Base-by-base conservation (phyloP, 2,113 vertebrate species). In the Coptodon rendalli region DNA sequence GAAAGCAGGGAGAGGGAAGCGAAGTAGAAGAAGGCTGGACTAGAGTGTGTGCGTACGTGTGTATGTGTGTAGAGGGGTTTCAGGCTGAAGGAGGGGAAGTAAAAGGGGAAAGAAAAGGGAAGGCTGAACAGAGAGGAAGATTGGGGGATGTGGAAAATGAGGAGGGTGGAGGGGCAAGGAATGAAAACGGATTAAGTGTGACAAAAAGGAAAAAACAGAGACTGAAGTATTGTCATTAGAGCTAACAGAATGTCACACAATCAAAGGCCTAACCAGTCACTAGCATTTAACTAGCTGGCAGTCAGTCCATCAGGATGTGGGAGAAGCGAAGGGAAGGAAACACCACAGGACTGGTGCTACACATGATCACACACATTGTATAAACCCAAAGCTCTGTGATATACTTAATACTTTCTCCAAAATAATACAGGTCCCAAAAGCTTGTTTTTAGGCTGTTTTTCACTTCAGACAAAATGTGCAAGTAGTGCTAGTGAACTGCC, bases 241-340 rank as follows among this genome's bases (percentile, higher is more conserved):
- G 81, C 50, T 89, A 85, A 94, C 78, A 90, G 43, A 24, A 52
- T 79, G 48, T 83, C 68, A 80, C 36, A 59, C 45, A 66, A 56
- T 31, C 54, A 90, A 80, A 7, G 52, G 6, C 27, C 27, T 31
- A 71, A 52, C 53, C 40, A 59, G 45, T 78, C 48, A 78, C 27
- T 34, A 24, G 27, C 11, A 56, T 36, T 54, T 48, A 78, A 40
- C 10, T n/a, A 79, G 45, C 66, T 31, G 50, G 68, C 38, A 52
- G 19, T 34, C 31, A 71, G 68, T 6, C 71, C 66, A 19, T 87
- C 82, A 84, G 71, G 19, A 17, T 80, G 50, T 63, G 31, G 36
- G 53, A 78, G 12, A 57, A 43, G 31, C 24, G 56, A 71, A 78
- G 19, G 45, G 79, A 86, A 79, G 36, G 52, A 61, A 79, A 59